Conservation (phyloP, 2,888 invertebrate genomes). For the Aphidius colemani region DNA sequence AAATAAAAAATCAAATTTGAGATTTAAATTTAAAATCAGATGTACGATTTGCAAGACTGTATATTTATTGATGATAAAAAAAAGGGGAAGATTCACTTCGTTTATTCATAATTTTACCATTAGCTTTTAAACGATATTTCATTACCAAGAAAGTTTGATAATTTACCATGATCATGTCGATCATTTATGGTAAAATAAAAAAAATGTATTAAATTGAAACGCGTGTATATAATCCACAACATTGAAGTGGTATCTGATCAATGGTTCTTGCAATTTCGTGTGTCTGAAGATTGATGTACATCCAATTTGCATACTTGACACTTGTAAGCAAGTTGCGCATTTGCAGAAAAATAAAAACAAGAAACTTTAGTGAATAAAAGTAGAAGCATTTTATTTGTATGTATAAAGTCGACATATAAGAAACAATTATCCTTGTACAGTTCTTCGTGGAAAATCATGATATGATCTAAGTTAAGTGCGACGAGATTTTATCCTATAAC, state of each 20-base stretch:
- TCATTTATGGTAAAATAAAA: neutral
- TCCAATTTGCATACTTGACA: slow-evolving; percentile 37
- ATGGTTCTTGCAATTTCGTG: neutral
- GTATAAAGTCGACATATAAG: slow-evolving; percentile 31
- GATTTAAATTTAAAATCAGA: no score
- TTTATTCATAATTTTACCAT: no score
- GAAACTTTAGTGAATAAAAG: slow-evolving; percentile 5
- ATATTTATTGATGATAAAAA: no score
- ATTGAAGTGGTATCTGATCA: neutral
- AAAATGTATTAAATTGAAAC: neutral
- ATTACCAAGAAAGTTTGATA: no score
- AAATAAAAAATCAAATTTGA: no score
- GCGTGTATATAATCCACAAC: neutral
- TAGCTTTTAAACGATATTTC: no score
- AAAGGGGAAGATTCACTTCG: no score
- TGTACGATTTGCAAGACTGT: no score
- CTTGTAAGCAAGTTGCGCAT: slow-evolving; percentile 19
- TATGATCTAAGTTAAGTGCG: slow-evolving; percentile 29
- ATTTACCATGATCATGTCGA: no score
- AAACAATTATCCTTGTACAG: slow-evolving; percentile 36
- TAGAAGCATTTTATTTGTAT: slow-evolving; percentile 26
- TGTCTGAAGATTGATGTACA: slow-evolving; percentile 24
- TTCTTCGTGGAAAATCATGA: slow-evolving; percentile 32
- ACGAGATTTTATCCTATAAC: slow-evolving; percentile 25
- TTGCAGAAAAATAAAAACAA: slow-evolving; percentile 16